Evolutionary conservation across 2,888 invertebrate genomes (phyloP).

Genomic region (Cerceris rybyensis): DNA sequence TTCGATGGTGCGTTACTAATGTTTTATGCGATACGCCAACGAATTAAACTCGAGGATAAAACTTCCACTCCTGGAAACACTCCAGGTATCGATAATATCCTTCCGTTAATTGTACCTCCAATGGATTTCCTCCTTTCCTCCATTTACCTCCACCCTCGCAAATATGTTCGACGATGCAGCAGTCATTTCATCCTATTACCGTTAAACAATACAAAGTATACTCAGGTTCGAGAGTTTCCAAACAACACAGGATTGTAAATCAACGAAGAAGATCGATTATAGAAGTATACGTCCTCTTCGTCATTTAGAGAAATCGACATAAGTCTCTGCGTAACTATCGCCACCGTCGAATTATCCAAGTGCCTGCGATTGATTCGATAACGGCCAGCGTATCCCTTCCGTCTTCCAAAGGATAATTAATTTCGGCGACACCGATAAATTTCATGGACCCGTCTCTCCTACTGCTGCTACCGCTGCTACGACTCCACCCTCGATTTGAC

Average conservation of each 20-base stretch:
- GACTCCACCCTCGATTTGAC: too few species aligned
- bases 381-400: slow-evolving; percentile 14
- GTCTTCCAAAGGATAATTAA: slow-evolving; percentile 41
- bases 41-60: too few species aligned
- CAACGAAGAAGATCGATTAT: not conserved
- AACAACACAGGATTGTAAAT: not conserved
- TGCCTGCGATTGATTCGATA: slow-evolving; percentile 51
- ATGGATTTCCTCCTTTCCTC: too few species aligned
- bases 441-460: not conserved
- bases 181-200: too few species aligned
- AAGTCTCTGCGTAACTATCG: not conserved
- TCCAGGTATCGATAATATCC: too few species aligned
- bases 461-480: not conserved
- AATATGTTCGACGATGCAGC: too few species aligned
- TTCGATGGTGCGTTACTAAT: not conserved
- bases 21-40: not conserved
- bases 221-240: not conserved
- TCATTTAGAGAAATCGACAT: not conserved
- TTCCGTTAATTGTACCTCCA: too few species aligned
- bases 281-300: not conserved
- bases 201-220: not conserved
- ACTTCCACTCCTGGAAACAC: too few species aligned
- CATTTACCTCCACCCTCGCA: too few species aligned
- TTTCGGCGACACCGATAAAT: slow-evolving; percentile 33
- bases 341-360: slow-evolving; percentile 10